These are phyloP conservation scores for Carpatolechia fugitivella DNA, from an alignment of 2,888 invertebrate species.

Conservation along the genomic window DNA sequence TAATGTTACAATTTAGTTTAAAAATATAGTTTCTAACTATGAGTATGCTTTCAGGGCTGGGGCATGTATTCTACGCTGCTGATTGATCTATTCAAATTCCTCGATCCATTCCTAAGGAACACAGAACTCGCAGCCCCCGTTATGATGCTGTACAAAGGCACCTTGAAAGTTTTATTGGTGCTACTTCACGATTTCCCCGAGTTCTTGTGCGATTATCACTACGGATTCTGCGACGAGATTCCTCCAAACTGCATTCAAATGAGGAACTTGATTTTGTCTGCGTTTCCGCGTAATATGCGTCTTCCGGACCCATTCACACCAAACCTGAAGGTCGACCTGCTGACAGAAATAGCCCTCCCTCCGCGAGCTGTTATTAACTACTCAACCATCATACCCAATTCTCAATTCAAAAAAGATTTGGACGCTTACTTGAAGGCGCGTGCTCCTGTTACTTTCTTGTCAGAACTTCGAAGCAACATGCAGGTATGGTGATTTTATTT, in stretches of 20 bases:
- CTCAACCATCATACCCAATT: slow-evolving; percentile 90
- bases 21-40: background rate
- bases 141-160: slow-evolving; percentile 96
- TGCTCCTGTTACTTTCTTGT: slow-evolving; percentile 96
- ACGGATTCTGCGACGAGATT: slow-evolving; percentile 99
- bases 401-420: slow-evolving; percentile 95
- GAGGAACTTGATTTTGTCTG: slow-evolving; percentile 98
- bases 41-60: slow-evolving; percentile 84
- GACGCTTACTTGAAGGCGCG: slow-evolving; percentile 97
- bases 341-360: slow-evolving; percentile 92
- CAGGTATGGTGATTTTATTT: slow-evolving; percentile 76
- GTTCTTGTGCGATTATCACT: slow-evolving; percentile 99
- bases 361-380: slow-evolving; percentile 95
- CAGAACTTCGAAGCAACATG: slow-evolving; percentile 93
- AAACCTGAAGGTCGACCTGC: slow-evolving; percentile 95
- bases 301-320: slow-evolving; percentile 99
- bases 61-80: slow-evolving; percentile 97
- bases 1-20: background rate
- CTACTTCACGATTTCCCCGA: slow-evolving; percentile 99
- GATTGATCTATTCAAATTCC: slow-evolving; percentile 96
- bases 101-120: slow-evolving; percentile 97
- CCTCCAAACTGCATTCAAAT: slow-evolving; percentile 99
- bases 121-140: slow-evolving; percentile 97
- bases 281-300: slow-evolving; percentile 98
- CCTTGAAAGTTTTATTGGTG: slow-evolving; percentile 95